These are phyloP conservation scores for Trachelipus rathkii DNA, from an alignment of 1,140 invertebrate genomes.

Conservation along the genomic window DNA sequence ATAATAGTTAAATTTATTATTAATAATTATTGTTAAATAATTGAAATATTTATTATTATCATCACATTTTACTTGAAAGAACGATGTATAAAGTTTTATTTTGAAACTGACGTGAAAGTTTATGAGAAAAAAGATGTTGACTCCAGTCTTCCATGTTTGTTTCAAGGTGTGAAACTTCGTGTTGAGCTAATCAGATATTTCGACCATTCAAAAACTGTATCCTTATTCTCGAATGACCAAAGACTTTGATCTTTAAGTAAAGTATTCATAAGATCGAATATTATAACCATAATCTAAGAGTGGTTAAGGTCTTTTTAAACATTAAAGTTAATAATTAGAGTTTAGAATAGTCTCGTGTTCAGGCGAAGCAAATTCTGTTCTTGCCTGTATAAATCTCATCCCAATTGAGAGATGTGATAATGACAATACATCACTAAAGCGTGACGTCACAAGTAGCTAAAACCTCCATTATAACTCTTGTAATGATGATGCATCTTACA, in stretches of 20 bases:
- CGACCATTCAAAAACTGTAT: not conserved
- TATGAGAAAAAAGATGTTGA: too few species aligned
- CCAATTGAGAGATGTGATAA: too few species aligned
- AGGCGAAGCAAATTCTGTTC: not conserved
- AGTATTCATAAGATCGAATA: not conserved
- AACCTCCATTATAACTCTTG: constrained; percentile 1
- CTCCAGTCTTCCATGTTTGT: not conserved
- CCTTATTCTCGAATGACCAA: too few species aligned
- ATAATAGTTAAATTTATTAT: not conserved
- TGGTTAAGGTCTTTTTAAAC: not conserved
- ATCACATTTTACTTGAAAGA: too few species aligned
- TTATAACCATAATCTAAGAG: too few species aligned
- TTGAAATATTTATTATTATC: too few species aligned
- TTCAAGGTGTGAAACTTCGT: constrained; percentile 2
- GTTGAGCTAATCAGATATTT: constrained; percentile 4
- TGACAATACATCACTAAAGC: constrained; percentile 6
- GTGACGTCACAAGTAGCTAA: constrained; percentile 5
- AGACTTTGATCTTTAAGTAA: not conserved
- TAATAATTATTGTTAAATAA: not conserved
- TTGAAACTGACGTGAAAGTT: not conserved
- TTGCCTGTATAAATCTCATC: not conserved
- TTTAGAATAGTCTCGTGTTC: constrained; percentile 8
- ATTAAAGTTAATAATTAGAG: constrained; percentile 7
- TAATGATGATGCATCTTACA: constrained; percentile 1
- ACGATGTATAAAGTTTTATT: too few species aligned